Percentiles rank a stretch among this genome's conserved stretches.
phyloP scores from a whole-genome alignment of 2,888 invertebrate genomes.

The Ashinkailepas kermadecensis region DNA sequence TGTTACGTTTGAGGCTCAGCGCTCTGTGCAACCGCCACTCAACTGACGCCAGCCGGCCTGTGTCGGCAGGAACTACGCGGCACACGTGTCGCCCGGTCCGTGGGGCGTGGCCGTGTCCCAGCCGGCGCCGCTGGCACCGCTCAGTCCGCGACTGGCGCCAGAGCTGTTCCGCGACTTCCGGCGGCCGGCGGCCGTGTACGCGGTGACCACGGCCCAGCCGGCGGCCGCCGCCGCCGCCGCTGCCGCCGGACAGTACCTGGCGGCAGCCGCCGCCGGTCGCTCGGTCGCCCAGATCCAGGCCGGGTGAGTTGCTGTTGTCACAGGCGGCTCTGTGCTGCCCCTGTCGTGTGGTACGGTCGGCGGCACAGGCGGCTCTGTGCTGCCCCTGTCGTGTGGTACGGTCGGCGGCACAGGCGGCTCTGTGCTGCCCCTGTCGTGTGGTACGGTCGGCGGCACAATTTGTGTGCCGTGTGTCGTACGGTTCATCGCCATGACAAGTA shows the following conservation, averaged over 20 bases:
- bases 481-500: not conserved
- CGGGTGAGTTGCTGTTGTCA: not conserved
- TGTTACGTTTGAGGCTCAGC: too few species aligned
- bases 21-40: too few species aligned
- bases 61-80: constrained; percentile 17
- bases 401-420: not conserved
- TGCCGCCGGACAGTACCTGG: constrained; percentile 54
- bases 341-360: too few species aligned
- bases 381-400: not conserved
- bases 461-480: not conserved
- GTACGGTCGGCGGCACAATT: too few species aligned
- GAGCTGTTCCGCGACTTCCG: constrained; percentile 6
- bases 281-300: constrained; percentile 12
- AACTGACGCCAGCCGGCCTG: not conserved
- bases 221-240: constrained; percentile 38
- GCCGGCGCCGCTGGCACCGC: constrained; percentile 26
- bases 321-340: not conserved
- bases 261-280: constrained; percentile 42
- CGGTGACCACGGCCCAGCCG: constrained; percentile 43
- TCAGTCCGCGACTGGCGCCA: constrained; percentile 20
- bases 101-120: constrained; percentile 13
- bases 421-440: not conserved
- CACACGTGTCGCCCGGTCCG: constrained; percentile 18
- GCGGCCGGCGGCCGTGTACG: constrained; percentile 26
- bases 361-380: not conserved